Base-by-base conservation (phyloP, 2,113 vertebrate species). In the Scolopax mira region DNA sequence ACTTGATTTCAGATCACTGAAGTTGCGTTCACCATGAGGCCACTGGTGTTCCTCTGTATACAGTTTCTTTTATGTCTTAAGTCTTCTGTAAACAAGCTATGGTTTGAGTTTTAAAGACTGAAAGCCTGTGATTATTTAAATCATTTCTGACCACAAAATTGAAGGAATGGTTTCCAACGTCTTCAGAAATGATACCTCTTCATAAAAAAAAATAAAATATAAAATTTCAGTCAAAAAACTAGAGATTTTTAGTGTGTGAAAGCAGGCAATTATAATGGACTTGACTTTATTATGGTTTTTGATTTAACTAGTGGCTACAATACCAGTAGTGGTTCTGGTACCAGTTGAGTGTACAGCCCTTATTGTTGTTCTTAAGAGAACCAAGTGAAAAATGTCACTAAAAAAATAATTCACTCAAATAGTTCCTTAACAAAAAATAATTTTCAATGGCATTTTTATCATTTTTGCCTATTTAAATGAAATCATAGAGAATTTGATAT, bases 21-120 rank as follows among this genome's bases (percentile, higher is more conserved):
- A 69, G 27, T 3, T 83, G 48, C 0, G 0, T 11, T 78, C 22
- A 25, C 44, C 0, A 0, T 5, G 12, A 83, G 24, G n/a, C 9
- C 31, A 55, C 22, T 70, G 49, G 1, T 35, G 44, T 70, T 94
- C 23, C 44, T 69, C 48, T 57, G 5, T 16, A 11, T 13, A 13
- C 8, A 58, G 13, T 72, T 79, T 69, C 7, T 65, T 35, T 18
- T 10, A 18, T 6, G 11, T 49, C 35, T 74, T 83, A 61, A 70
- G 19, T 23, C 35, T 77, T 82, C 46, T 58, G 17, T 61, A 23
- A 83, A 74, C 48, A 39, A 79, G 2, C 1, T 71, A 9, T 13
- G 21, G 4, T 83, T 75, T 88, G 41, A 61, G 24, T 52, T 71
- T 72, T 21, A 58, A 31, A 48, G 31, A 30, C 39, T 30, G 31